These are phyloP conservation scores for Chaetodon auriga DNA, from an alignment of 2,113 vertebrate genomes.

Conservation along the genomic window DNA sequence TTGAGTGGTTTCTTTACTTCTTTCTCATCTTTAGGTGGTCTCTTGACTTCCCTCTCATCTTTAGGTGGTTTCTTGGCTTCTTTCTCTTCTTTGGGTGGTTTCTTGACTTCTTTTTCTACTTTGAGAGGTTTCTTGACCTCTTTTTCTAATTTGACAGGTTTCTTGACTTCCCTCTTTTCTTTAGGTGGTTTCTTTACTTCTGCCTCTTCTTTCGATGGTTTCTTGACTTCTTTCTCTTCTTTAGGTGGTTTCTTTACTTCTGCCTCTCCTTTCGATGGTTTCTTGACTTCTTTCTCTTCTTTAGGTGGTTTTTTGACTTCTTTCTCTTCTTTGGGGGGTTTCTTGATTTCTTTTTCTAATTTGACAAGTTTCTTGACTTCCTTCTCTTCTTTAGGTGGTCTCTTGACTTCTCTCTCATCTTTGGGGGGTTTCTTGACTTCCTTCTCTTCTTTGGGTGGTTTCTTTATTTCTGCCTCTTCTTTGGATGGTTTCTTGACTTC, in stretches of 20 bases:
- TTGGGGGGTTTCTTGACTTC: neutral
- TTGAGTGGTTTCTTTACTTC: neutral
- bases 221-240: neutral
- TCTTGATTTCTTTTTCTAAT: neutral
- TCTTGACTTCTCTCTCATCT: neutral
- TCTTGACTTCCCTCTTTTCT: neutral
- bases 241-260: neutral
- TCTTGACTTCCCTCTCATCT: conserved; percentile 5
- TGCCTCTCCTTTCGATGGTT: neutral
- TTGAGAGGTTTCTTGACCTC: neutral
- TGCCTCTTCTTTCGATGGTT: neutral
- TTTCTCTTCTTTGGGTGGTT: neutral
- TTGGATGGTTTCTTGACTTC: neutral
- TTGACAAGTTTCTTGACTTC: neutral
- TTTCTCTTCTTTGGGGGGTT: neutral
- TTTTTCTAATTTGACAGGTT: no score
- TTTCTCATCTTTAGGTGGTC: neutral
- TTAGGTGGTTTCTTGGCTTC: neutral
- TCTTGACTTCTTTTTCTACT: conserved; percentile 18
- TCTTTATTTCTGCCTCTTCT: neutral
- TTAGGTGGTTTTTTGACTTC: neutral
- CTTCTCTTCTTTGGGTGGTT: neutral
- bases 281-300: neutral
- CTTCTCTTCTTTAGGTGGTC: neutral
- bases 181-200: neutral